These are phyloP conservation scores for Macrocentrus cingulum DNA, from an alignment of 1,140 invertebrate genomes.

Conservation along the genomic window DNA sequence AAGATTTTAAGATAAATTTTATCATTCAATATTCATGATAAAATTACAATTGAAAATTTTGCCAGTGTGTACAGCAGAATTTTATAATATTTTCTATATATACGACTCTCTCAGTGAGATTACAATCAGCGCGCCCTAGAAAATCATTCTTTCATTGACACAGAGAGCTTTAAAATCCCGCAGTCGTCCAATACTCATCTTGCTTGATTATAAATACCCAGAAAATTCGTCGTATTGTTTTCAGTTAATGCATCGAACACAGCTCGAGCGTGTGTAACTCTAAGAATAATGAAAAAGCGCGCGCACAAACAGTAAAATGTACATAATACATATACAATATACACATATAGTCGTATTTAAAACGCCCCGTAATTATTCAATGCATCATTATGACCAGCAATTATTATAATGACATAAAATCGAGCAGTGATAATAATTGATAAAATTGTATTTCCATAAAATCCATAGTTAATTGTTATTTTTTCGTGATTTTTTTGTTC, in stretches of 20 bases:
- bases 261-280: too few species aligned
- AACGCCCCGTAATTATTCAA: background rate
- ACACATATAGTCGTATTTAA: conserved; percentile 30
- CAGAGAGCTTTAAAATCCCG: background rate
- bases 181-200: conserved; percentile 1
- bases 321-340: conserved; percentile 35
- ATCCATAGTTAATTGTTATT: too few species aligned
- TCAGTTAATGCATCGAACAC: too few species aligned
- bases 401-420: conserved; percentile 24
- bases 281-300: conserved; percentile 17
- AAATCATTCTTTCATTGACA: background rate
- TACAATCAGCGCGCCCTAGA: background rate
- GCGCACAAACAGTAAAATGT: conserved; percentile 23
- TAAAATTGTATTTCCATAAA: too few species aligned
- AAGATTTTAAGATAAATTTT: too few species aligned
- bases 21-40: too few species aligned
- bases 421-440: conserved; percentile 2
- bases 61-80: too few species aligned
- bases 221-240: conserved; percentile 1
- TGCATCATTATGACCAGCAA: conserved; percentile 15
- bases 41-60: too few species aligned
- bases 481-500: background rate
- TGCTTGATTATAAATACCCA: background rate
- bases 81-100: conserved; percentile 2
- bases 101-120: conserved; percentile 1